Evolutionary conservation across 2,888 invertebrate genomes (phyloP).

Genomic region (Cryptophagus acutangulus): DNA sequence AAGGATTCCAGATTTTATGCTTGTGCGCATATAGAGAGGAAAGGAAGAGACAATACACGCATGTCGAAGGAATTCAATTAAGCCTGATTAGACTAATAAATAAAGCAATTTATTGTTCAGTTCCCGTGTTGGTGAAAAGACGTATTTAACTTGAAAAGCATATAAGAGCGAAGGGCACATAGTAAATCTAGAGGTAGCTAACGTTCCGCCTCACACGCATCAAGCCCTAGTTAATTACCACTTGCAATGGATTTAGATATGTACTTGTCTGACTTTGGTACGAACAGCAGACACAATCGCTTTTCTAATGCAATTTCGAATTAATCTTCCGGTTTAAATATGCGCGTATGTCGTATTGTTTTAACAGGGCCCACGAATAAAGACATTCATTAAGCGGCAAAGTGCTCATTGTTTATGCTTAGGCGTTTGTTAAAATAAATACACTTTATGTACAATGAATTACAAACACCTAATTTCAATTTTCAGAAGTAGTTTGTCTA

Average conservation of each 20-base stretch:
- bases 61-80: conserved; percentile 14
- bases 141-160: conserved; percentile 15
- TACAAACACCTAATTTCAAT: too few species aligned
- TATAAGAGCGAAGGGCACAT: conserved; percentile 5
- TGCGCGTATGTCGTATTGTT: conserved; percentile 14
- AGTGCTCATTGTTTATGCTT: conserved; percentile 16
- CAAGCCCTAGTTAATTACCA: conserved; percentile 18
- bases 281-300: conserved; percentile 11
- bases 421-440: conserved; percentile 18
- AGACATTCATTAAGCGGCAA: conserved; percentile 22
- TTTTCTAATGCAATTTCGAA: conserved; percentile 20
- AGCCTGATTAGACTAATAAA: conserved; percentile 16
- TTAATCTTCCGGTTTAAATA: conserved; percentile 18
- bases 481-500: too few species aligned
- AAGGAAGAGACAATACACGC: conserved; percentile 7
- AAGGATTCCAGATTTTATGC: too few species aligned
- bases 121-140: conserved; percentile 15
- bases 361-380: conserved; percentile 18
- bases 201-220: conserved; percentile 12
- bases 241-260: conserved; percentile 20
- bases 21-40: too few species aligned
- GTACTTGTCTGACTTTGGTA: conserved; percentile 17
- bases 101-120: conserved; percentile 18
- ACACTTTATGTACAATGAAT: conserved; percentile 8
- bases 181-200: conserved; percentile 10